Evolutionary conservation across 2,797 vertebrate genomes (phyloP), one percentile per base, ranked within the genome.

Genomic region (Meda fulgida): DNA sequence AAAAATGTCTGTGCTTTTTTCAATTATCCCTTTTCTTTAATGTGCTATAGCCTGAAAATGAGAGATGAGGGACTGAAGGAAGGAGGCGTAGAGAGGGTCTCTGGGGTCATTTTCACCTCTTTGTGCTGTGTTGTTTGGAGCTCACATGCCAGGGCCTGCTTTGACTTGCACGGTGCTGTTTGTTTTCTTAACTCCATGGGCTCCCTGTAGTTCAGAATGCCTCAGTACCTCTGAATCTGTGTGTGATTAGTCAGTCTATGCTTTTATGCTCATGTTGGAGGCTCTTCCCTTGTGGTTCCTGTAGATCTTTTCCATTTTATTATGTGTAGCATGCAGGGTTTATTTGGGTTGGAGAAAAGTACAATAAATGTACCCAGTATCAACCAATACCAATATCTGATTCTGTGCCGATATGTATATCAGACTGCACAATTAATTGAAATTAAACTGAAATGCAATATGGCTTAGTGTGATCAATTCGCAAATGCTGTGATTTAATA

Each of bases 31-130:
- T 26, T 48, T 40, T 72, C 66, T 84, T 79, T 84, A 78, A 79
- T 48, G 76, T 51, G 23, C 76, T 29, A 21, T 79, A 79, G 71
- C 66, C 38, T 63, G 76, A 72, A 70, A 79, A 71, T 51, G 16
- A 38, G 51, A 84, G 76, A n/a, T 14, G 29, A 65, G 53, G 38
- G 76, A 80, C n/a, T 19, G 63, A 67, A 55, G 36, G 46, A 46
- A 53, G 81, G 81, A 83, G 58, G 65, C 72, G 73, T 75, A 78
- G 69, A 85, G 58, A 80, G 67, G 85, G 65, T 70, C 77, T 85
- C 83, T 36, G 76, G 36, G 83, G 85, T 88, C 75, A 84, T 88
- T 83, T 89, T 82, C 81, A 84, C 84, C 63, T 84, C 84, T 53
- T 65, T 34, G 36, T 31, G 71, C 40, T 4, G n/a, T 80, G 82